phyloP scores from a whole-genome alignment of 2,113 vertebrate genomes.

The Alouatta palliata region DNA sequence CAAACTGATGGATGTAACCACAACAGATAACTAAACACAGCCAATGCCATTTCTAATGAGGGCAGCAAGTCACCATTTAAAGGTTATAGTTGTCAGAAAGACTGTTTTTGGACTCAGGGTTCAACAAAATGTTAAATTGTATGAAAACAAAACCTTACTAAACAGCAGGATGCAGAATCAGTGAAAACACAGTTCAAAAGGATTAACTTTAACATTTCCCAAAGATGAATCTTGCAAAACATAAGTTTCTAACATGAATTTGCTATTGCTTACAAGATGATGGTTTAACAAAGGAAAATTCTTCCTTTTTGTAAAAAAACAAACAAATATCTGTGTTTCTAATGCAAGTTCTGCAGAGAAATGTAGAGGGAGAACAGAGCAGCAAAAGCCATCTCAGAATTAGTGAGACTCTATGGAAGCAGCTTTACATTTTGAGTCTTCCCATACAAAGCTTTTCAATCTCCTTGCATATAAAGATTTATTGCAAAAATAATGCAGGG shows the following conservation, averaged over 20 bases:
- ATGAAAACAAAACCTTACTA: not conserved
- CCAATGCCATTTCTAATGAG: not conserved
- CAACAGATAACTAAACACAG: not conserved
- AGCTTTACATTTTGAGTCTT: not conserved
- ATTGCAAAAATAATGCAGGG: not conserved
- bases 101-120: not conserved
- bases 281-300: not conserved
- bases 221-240: not conserved
- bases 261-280: not conserved
- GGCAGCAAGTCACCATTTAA: not conserved
- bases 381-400: not conserved
- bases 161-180: not conserved
- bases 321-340: not conserved
- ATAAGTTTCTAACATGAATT: not conserved
- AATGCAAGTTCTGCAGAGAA: not conserved
- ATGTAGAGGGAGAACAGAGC: not conserved
- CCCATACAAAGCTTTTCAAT: not conserved
- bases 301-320: not conserved
- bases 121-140: conserved; percentile 11
- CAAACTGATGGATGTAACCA: not conserved
- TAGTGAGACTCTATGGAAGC: not conserved
- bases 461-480: not conserved
- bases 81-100: not conserved
- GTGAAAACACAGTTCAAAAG: not conserved
- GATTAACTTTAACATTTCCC: not conserved